Evolutionary conservation across 2,888 invertebrate species (phyloP), one percentile per base, ranked within the genome.

Genomic region (Tenodera sinensis): DNA sequence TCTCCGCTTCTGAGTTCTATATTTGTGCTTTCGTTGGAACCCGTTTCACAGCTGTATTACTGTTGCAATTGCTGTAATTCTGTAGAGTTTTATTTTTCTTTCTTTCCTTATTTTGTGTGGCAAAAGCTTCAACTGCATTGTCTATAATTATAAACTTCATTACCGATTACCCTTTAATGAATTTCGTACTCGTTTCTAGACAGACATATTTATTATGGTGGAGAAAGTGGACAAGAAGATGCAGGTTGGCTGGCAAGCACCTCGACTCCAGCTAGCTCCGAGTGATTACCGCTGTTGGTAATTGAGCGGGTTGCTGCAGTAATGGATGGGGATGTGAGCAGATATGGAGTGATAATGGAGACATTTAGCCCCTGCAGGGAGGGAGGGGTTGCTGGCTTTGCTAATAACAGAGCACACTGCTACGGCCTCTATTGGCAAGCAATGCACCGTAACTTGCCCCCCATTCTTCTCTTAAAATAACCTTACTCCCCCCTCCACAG

Each of bases 281-380:
- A 15, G 54, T 71, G 20, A 71, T 71, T 71, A 71, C 54, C 54
- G 54, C 47, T 85, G 85, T 28, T 85, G 47, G 28, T 85, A 85
- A 54, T 12, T 28, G 71, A 86, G 86, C 28, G 81, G 86, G 30
- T 28, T 34, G 54, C 54, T 20, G 54, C 54, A 71, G 81, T 86
- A 86, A 86, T 86, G 86, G 86, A 28, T 20, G 71, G 86, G 87
- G 87, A 28, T 87, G 82, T 82, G 87, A 87, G 42, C 42, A 42
- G 87, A 87, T 87, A 87, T 87, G 71, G 87, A 30, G 83, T 87
- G 87, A 87, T 87, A 87, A 87, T 87, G 87, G 87, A 87, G 87
- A 87, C 87, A 87, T 87, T 87, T 87, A 87, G 83, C 42, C 87
- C 86, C 87, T 81, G 20, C 28, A 27, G 28, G n/a, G 47, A 8